Base-by-base conservation (phyloP, 2,797 vertebrate species). In the Fratercula arctica region DNA sequence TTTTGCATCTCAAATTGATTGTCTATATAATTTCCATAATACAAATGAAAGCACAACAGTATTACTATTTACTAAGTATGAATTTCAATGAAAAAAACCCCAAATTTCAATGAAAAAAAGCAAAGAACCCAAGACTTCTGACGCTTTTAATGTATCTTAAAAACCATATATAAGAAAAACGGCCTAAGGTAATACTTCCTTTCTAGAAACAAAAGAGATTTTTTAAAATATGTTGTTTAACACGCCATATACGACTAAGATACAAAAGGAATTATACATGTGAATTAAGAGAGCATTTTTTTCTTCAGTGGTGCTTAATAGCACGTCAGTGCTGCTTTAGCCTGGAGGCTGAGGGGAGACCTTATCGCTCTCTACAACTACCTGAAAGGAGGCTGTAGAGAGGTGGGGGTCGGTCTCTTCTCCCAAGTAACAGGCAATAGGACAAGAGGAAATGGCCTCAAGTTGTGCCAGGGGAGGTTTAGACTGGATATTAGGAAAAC, bases 181-280 rank as follows among this genome's bases (percentile, higher is more conserved):
- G 60, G 17, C 39, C 9, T 45, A 67, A 53, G 14, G 11, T 43
- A 46, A 46, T 33, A 33, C 3, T 56, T 72, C 1, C 5, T 48
- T 75, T 80, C 16, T 35, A 51, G 61, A 82, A 69, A 53, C 3
- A 29, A 46, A 67, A 54, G 28, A 18, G 3, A 9, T 45, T 82
- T 54, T 11, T 0, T 37, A 70, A 85, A 68, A 5, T 35, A 11
- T 25, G 19, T 57, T 75, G 48, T n/a, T 7, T 17, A 70, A 35
- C 11, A 70, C 0, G 1, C 1, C 5, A 37, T 41, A 28, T 18
- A 14, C 2, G 6, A 69, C 24, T 37, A n/a, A 72, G 20, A 48
- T 48, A 69, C 46, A 33, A 75, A 61, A 79, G 6, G 10, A 64
- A 75, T 68, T 89, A 24, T 35, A 66, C 3, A 37, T 51, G 11